These are phyloP conservation scores for Hoplostethus mediterraneus DNA, from an alignment of 2,797 vertebrate species.

Conservation along the genomic window DNA sequence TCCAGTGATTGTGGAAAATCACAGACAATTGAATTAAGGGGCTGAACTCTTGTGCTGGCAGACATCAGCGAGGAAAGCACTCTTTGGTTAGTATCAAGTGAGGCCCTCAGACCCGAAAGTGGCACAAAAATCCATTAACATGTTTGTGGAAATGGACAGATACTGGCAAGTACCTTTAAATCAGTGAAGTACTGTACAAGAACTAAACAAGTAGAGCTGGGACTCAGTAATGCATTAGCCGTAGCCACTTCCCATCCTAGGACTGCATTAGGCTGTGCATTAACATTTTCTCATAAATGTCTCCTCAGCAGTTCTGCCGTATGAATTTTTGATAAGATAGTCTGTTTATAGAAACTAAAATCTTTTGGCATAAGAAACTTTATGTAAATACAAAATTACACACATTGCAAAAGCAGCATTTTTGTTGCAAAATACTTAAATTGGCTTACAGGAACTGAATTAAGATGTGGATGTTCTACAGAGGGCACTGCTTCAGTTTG, in stretches of 20 bases:
- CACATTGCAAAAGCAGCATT: neutral
- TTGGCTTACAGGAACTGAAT: neutral
- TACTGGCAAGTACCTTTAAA: neutral
- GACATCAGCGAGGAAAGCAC: conserved; percentile 13
- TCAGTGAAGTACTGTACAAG: conserved; percentile 7
- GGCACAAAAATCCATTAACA: conserved; percentile 6
- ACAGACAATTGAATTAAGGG: conserved; percentile 18
- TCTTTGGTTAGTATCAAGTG: conserved; percentile 19
- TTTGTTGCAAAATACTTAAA: neutral
- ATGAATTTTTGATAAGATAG: conserved; percentile 33
- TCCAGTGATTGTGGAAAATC: conserved; percentile 27
- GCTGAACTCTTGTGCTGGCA: conserved; percentile 3
- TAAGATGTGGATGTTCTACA: neutral
- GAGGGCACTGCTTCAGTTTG: conserved; percentile 18
- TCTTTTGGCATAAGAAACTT: conserved; percentile 21
- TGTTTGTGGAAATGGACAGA: conserved; percentile 22
- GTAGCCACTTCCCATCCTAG: conserved; percentile 5
- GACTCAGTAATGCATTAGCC: conserved; percentile 28
- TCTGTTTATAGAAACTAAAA: neutral
- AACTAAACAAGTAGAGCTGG: neutral
- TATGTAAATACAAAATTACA: neutral
- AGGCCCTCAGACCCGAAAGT: neutral
- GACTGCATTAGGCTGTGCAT: conserved; percentile 21
- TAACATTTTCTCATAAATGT: conserved; percentile 24
- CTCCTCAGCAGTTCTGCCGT: conserved; percentile 27